Evolutionary conservation across 2,113 vertebrate species (phyloP), one percentile per base, ranked within the genome.

Genomic region (Phaethornis superciliosus): DNA sequence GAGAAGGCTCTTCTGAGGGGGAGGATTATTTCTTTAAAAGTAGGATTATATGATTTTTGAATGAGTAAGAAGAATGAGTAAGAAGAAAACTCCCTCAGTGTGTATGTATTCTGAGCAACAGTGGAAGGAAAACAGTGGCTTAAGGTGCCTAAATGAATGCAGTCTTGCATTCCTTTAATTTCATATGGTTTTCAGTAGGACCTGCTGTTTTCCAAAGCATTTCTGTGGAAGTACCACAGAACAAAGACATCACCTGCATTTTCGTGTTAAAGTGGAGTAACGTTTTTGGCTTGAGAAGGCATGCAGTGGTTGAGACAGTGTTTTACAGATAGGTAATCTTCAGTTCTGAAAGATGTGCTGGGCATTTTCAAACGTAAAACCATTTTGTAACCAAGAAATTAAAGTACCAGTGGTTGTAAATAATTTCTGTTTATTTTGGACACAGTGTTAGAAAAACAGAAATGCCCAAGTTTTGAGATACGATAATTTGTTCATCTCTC

Each of bases 11-110:
- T 94, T 95, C 96, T 94, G 76, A 96, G 82, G 93, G 47, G 60
- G 79, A 67, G 90, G 90, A 95, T 96, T 95, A 96, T 96, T 97
- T 97, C 85, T 96, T 97, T 97, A 93, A 85, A 92, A 94, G 94
- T 90, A 92, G 95, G 94, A 95, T 95, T 96, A 94, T 95, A 79
- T 96, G 94, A 96, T 96, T 97, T 95, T 95, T 40, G 91, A 95
- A 97, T 96, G 90, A 95, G 72, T 72, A 68, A 78, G 77, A 95
- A 89, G 79, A 89, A 74, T 85, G 70, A 93, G 59, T 89, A 82
- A 86, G 63, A 67, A 81, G 75, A 87, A 77, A 54, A 78, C 76
- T 91, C 62, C 92, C 74, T 96, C 68, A 83, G 67, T 63, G 58
- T 69, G 54, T 91, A 15, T 84, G 83, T 93, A 26, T 85, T 93